Evolutionary conservation across 2,113 vertebrate species (phyloP), one percentile per base, ranked within the genome.

Genomic region (Bufo bufo): DNA sequence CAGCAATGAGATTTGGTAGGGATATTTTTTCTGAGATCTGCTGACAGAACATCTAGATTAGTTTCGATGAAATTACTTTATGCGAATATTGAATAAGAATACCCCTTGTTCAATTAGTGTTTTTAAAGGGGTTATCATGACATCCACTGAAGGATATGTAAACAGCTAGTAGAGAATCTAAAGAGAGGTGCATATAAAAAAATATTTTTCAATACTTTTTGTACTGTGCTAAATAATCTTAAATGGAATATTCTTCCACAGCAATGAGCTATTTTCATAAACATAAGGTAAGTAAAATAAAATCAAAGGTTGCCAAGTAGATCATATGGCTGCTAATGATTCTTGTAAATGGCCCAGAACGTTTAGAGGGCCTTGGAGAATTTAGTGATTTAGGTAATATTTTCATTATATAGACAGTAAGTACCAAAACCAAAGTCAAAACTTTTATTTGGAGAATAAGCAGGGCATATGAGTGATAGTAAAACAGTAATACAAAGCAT

Each of bases 301-400:
- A 72, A 72, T 72, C 12, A 43, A 14, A 45, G 69, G 69, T 45
- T 72, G 69, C 69, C 69, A 72, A 45, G n/a, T 13, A 71, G 69
- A 72, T 72, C 23, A 72, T 72, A 72, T 71, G 69, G 69, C 23
- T 71, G 69, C 23, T 71, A 43, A 71, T 72, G 33, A 72, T 72
- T 14, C 33, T 72, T 45, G 33, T 33, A 72, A 72, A 45, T 72
- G 5, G 16, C 69, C 33, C 33, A 45, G 33, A 72, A 33, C 23
- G 45, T 72, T 72, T 45, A 72, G 1, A n/a, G 43, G 69, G 13
- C 69, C 33, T 72, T 72, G 33, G 33, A 72, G 12, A 72, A 1
- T 13, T 16, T 2, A 45, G 69, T 16, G 16, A 11, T 13, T 4
- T 14, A 72, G 13, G 33, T 72, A 45, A 45, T 33, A 33, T 33